Base-by-base conservation (phyloP, 2,113 vertebrate species). In the Actenoides hombroni region DNA sequence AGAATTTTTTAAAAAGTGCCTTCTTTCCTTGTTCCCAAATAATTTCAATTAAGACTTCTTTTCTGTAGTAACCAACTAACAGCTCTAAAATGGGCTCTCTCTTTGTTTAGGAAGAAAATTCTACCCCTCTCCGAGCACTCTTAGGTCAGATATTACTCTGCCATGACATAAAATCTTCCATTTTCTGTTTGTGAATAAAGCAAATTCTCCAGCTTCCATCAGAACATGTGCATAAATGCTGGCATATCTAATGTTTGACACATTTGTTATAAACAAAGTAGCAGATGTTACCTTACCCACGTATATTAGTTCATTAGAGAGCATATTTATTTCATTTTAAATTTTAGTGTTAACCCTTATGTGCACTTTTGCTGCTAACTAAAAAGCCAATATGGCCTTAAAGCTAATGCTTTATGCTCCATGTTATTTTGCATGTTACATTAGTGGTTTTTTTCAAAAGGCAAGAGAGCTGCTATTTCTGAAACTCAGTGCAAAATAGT, bases 261-360 rank as follows among this genome's bases (percentile, higher is more conserved):
- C 94, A 96, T 96, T 97, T 95, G 95, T 96, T 95, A 81, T 54
- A 96, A 97, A 97, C 95, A 94, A 94, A 96, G 95, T 95, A 95
- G 88, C 96, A 97, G 97, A 95, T 97, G 97, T 96, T 97, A 96
- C 94, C 88, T 97, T 97, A 96, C 96, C 95, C 94, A 97, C 95
- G 5, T 97, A 93, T 95, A 96, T 92, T 96, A 95, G 94, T 96
- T 97, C 96, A 94, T 96, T 94, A 91, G 82, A 75, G 81, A 92
- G 81, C 75, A 75, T 91, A 83, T 95, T 94, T 94, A 77, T 90
- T 95, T 93, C 14, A 29, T 92, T 95, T 97, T 75, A 31, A 42
- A 86, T 86, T 95, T 61, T 84, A 61, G 51, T 67, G 28, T 97
- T 97, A 97, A 96, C 97, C 95, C 95, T 91, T 97, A 21, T 3